These are phyloP conservation scores for Acleris laterana DNA, from an alignment of 2,888 invertebrate genomes.

Conservation along the genomic window DNA sequence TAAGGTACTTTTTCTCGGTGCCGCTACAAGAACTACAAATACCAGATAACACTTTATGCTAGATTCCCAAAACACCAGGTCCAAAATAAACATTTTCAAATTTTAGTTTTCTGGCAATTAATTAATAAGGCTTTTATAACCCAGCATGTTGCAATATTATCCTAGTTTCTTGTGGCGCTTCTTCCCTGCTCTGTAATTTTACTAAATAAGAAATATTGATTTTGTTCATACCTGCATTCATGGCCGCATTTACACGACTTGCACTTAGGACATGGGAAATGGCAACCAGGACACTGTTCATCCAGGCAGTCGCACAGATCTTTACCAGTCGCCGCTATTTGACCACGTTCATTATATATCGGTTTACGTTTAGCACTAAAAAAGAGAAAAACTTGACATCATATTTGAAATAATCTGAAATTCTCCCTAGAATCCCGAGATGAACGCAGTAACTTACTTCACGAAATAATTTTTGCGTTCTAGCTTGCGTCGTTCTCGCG, in stretches of 20 bases:
- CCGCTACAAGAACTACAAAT: no score
- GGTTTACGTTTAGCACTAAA: constrained; percentile 81
- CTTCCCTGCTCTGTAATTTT: no score
- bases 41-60: no score
- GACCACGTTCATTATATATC: constrained; percentile 89
- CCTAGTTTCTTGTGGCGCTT: no score
- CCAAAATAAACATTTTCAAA: no score
- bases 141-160: no score
- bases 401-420: not conserved
- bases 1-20: no score
- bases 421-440: not conserved
- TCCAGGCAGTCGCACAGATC: constrained; percentile 95
- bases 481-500: constrained; percentile 90
- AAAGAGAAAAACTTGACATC: constrained; percentile 30
- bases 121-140: no score
- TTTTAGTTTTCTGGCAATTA: no score
- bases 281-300: constrained; percentile 91
- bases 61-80: no score
- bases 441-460: constrained; percentile 52
- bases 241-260: constrained; percentile 90
- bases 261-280: constrained; percentile 91
- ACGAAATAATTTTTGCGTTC: constrained; percentile 85
- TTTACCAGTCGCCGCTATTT: constrained; percentile 84
- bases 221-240: constrained; percentile 86
- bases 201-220: no score